Evolutionary conservation across 2,113 vertebrate genomes (phyloP).

Genomic region (Dissostichus mawsoni): DNA sequence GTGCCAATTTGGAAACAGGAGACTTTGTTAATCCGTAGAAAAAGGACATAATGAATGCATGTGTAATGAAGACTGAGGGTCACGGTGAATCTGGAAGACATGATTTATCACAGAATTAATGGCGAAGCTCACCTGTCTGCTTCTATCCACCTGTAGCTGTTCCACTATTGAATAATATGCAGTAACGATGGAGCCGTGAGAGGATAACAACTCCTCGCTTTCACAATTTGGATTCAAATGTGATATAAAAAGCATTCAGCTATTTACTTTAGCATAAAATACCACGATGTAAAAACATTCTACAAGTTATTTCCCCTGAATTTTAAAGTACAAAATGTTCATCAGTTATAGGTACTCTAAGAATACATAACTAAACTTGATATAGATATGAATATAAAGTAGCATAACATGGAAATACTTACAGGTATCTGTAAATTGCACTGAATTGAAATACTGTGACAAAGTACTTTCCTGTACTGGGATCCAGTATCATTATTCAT

Average conservation of each 20-base stretch:
- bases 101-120: not conserved
- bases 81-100: too few species aligned
- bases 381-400: not conserved
- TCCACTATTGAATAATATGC: not conserved
- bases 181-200: not conserved
- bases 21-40: not conserved
- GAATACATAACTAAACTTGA: not conserved
- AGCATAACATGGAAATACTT: not conserved
- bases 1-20: not conserved
- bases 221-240: not conserved
- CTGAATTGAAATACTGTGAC: not conserved
- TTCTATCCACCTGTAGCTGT: constrained; percentile 24
- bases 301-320: too few species aligned
- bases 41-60: not conserved
- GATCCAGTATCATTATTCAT: not conserved
- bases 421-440: not conserved
- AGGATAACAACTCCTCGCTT: not conserved
- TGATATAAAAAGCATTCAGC: not conserved
- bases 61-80: too few species aligned
- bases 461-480: not conserved
- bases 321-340: not conserved
- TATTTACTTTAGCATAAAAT: not conserved
- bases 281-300: too few species aligned
- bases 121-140: constrained; percentile 17
- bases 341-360: not conserved